These are phyloP conservation scores for Lydus trimaculatus DNA, from an alignment of 2,888 invertebrate genomes.

Conservation along the genomic window DNA sequence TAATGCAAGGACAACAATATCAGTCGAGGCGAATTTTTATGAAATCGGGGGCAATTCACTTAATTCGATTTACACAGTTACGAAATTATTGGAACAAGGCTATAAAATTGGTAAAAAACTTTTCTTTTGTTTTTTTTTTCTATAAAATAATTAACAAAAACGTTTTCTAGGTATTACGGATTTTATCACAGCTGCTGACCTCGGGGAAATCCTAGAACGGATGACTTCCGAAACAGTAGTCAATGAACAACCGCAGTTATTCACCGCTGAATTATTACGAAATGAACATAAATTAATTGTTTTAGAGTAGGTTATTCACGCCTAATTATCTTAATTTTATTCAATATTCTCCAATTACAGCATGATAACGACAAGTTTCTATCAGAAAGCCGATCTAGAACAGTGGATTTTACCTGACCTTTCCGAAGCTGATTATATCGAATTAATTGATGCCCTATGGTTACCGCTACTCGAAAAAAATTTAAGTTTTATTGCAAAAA, in stretches of 20 bases:
- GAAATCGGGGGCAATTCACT: slow-evolving; percentile 87
- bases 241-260: slow-evolving; percentile 52
- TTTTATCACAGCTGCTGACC: slow-evolving; percentile 75
- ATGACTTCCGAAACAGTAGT: slow-evolving; percentile 59
- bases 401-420: slow-evolving; percentile 78
- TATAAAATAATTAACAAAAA: neutral
- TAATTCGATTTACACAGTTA: slow-evolving; percentile 85
- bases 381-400: slow-evolving; percentile 85
- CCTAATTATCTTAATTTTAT: neutral
- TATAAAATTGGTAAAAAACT: slow-evolving; percentile 72
- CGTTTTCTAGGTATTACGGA: slow-evolving; percentile 73
- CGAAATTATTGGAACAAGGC: slow-evolving; percentile 76
- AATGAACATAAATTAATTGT: slow-evolving; percentile 72
- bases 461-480: slow-evolving; percentile 70
- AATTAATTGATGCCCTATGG: slow-evolving; percentile 76
- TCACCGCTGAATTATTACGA: slow-evolving; percentile 64
- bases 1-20: slow-evolving; percentile 69
- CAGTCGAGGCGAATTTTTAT: slow-evolving; percentile 77
- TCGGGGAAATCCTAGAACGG: slow-evolving; percentile 73
- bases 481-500: slow-evolving; percentile 74
- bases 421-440: slow-evolving; percentile 71
- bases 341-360: slow-evolving; percentile 61
- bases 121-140: neutral
- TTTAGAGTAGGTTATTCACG: slow-evolving; percentile 68
- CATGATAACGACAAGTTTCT: slow-evolving; percentile 85